Conservation (phyloP, 2,888 invertebrate genomes). For the Lumbricus terrestris region DNA sequence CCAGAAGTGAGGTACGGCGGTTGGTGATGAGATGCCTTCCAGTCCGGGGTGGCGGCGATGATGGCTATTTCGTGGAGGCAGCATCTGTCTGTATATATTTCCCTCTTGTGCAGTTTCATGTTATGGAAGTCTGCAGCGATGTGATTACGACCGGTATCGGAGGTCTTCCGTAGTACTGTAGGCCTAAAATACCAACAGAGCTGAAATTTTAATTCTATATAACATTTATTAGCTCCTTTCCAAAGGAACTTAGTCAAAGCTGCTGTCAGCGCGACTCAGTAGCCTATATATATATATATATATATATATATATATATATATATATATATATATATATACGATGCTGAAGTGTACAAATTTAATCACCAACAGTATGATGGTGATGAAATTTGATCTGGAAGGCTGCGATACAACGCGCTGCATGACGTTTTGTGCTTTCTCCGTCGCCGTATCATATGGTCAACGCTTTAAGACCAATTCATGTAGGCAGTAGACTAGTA, state of each 20-base stretch:
- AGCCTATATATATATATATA: no score
- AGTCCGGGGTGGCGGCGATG: background rate
- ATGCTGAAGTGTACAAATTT: background rate
- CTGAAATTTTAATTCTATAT: background rate
- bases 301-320: no score
- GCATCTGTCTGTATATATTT: background rate
- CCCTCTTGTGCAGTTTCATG: background rate
- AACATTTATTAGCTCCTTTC: background rate
- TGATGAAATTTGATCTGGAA: no score
- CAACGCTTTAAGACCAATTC: no score
- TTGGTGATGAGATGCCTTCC: background rate
- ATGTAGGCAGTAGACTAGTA: no score
- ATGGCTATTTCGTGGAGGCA: background rate
- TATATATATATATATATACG: no score
- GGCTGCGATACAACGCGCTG: no score
- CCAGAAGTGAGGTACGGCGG: constrained; percentile 3
- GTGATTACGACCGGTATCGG: background rate
- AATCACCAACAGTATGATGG: no score
- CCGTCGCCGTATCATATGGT: no score
- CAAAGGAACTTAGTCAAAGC: no score
- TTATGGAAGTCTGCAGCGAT: background rate
- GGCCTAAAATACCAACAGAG: background rate
- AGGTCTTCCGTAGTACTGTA: background rate
- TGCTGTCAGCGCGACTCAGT: background rate
- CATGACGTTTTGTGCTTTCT: no score